phyloP scores from a whole-genome alignment of 2,888 invertebrate genomes.

The Elegia similella region DNA sequence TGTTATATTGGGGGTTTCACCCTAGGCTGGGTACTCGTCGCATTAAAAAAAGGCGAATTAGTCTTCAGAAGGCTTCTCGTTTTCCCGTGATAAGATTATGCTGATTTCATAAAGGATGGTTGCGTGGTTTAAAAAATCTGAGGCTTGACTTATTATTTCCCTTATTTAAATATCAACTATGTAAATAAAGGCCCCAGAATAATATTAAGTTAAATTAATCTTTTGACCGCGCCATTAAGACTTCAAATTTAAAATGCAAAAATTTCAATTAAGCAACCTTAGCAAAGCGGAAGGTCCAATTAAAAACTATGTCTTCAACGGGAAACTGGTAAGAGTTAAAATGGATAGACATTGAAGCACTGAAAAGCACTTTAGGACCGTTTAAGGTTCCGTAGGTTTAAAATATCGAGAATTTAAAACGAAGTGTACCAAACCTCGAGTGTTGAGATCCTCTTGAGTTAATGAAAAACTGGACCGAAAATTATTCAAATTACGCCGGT shows the following conservation, averaged over 20 bases:
- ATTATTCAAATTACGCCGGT: background rate
- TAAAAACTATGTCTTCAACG: constrained; percentile 65
- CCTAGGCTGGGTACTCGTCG: too few relatives aligned
- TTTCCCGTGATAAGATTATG: too few relatives aligned
- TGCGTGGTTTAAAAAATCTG: too few relatives aligned
- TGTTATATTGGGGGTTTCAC: too few relatives aligned
- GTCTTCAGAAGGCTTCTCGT: too few relatives aligned
- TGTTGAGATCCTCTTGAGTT: constrained; percentile 10
- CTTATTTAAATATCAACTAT: background rate
- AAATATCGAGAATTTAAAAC: constrained; percentile 44
- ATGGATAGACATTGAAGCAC: constrained; percentile 49
- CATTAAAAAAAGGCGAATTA: too few relatives aligned
- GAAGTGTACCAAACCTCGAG: constrained; percentile 35
- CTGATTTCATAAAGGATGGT: too few relatives aligned
- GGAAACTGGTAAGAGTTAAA: constrained; percentile 52
- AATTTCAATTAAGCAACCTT: constrained; percentile 59
- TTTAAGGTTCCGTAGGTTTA: constrained; percentile 47
- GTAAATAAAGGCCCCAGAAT: constrained; percentile 25
- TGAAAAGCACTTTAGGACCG: constrained; percentile 55
- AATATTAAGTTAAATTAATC: constrained; percentile 44
- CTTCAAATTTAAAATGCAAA: constrained; percentile 53
- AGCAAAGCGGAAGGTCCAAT: constrained; percentile 65
- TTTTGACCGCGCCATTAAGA: constrained; percentile 40
- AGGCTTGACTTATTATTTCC: too few relatives aligned
- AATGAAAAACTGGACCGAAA: background rate